These are phyloP conservation scores for Ranitomeya variabilis DNA, from an alignment of 2,113 vertebrate species.

Conservation along the genomic window DNA sequence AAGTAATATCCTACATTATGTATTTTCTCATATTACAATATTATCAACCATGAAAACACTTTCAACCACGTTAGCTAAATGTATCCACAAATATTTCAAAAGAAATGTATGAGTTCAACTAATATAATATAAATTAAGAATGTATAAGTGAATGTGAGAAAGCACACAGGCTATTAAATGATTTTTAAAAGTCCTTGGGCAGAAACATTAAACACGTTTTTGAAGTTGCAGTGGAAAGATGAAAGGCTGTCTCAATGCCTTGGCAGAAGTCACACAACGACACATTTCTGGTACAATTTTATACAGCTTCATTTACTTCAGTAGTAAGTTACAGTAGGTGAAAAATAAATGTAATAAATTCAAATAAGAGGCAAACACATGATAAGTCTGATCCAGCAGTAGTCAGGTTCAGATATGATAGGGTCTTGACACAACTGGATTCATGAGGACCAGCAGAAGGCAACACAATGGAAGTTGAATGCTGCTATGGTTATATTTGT, in stretches of 20 bases:
- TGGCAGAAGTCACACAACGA: not conserved
- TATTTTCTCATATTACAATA: not conserved
- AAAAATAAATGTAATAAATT: not conserved
- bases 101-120: not conserved
- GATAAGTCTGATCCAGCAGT: not conserved
- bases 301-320: not conserved
- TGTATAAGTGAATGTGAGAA: not conserved
- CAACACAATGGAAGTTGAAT: no score
- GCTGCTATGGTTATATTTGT: not conserved
- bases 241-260: not conserved
- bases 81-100: not conserved
- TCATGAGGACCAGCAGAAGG: no score
- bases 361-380: not conserved
- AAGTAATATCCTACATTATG: not conserved
- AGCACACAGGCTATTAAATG: constrained; percentile 4
- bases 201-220: constrained; percentile 12
- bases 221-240: constrained; percentile 19
- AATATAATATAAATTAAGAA: not conserved
- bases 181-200: not conserved
- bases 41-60: constrained; percentile 5
- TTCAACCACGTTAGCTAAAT: not conserved
- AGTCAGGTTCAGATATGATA: not conserved
- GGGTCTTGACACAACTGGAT: not conserved
- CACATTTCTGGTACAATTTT: not conserved
- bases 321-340: no score